Evolutionary conservation across 2,888 invertebrate species (phyloP), one percentile per base, ranked within the genome.

Genomic region (Lagria hirta): DNA sequence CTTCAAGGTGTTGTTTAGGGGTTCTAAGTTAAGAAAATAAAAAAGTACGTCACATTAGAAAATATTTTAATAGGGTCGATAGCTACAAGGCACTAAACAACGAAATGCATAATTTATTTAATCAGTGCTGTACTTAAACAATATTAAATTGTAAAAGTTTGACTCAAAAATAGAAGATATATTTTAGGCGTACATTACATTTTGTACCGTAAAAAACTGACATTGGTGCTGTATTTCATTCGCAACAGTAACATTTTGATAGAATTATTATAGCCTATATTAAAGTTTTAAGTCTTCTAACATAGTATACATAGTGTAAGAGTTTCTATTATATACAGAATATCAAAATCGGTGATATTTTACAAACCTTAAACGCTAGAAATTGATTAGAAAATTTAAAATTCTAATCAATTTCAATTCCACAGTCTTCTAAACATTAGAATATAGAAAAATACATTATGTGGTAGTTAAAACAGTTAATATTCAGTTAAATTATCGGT

Each of bases 71-170:
- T 43, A 50, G 53, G 58, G 55, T 54, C 51, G 50, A 41, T 20
- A 17, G 36, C 60, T 60, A 60, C 53, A 58, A 60, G 61, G 61
- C 61, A 59, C 61, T 61, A 59, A 44, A 43, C 48, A 26, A 33
- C 48, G 46, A 52, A 43, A 37, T 47, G 46, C 41, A 45, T 35
- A 37, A 34, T 30, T 43, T 29, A 30, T 42, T 50, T 34, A 47
- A 23, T 49, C 48, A 51, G 51, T 55, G 52, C 49, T 48, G 29
- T 45, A 45, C n/a, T n/a, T 18, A 33, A 48, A 51, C 44, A 53
- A 41, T 51, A 41, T 24, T 48, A 23, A 46, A 34, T 26, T 36
- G 30, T 44, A 42, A 47, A 42, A 49, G 35, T 40, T 35, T 13
- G 30, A 30, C 45, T 37, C 22, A 32, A 24, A n/a, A 10, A 29